These are phyloP conservation scores for Entomobrya proxima DNA, from an alignment of 2,888 invertebrate genomes.

Conservation along the genomic window DNA sequence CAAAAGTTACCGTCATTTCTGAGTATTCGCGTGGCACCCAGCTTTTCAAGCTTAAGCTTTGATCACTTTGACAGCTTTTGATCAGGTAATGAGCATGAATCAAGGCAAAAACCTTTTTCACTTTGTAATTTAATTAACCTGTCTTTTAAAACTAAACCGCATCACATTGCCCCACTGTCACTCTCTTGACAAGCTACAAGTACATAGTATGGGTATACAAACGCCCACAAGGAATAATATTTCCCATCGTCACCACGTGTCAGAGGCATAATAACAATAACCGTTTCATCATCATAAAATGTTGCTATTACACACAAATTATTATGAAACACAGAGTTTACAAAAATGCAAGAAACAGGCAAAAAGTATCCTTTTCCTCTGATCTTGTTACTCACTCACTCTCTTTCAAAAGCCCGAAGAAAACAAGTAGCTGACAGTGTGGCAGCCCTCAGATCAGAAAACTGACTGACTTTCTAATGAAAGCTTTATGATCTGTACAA, in stretches of 20 bases:
- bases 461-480: conserved; percentile 55
- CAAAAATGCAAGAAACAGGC: background rate
- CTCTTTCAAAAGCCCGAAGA: background rate
- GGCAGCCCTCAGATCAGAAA: conserved; percentile 58
- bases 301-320: background rate
- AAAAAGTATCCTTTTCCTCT: background rate
- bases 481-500: conserved; percentile 32
- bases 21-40: too few species aligned
- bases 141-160: background rate
- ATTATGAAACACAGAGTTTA: background rate
- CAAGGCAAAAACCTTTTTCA: too few species aligned
- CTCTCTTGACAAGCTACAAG: background rate
- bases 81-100: background rate
- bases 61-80: background rate
- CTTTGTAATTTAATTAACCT: conserved; percentile 23
- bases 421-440: conserved; percentile 51
- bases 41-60: background rate
- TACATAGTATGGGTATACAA: background rate
- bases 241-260: conserved; percentile 26
- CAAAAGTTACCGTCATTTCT: too few species aligned
- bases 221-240: background rate
- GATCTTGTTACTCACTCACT: background rate
- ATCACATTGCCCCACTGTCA: background rate
- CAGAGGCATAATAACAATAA: conserved; percentile 27
- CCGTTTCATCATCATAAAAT: conserved; percentile 31